Conservation (phyloP, 2,797 vertebrate species). For the Alcedo quadribrachys region DNA sequence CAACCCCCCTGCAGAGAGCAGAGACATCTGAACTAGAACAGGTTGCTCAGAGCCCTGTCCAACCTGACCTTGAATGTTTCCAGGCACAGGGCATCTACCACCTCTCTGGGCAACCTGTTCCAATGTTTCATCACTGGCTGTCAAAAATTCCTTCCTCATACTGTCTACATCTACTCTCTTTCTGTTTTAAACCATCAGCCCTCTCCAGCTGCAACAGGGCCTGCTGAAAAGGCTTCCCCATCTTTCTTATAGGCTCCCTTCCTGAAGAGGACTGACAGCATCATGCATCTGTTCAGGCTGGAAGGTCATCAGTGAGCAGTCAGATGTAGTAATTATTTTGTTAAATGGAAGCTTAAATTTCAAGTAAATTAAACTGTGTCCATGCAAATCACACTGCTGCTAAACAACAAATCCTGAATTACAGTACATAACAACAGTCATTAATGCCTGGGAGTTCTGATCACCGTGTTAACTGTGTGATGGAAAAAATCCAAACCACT, state of each 20-base stretch:
- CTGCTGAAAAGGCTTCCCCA: background rate
- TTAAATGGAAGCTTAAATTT: background rate
- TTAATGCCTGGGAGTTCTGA: background rate
- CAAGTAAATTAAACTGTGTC: background rate
- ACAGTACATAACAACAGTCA: background rate
- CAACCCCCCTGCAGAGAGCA: background rate
- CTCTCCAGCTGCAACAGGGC: background rate
- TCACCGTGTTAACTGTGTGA: background rate
- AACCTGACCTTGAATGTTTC: background rate
- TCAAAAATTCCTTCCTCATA: background rate
- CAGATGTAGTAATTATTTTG: background rate
- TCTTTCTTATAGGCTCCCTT: background rate
- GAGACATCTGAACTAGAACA: background rate
- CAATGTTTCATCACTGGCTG: background rate
- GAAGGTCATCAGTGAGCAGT: background rate
- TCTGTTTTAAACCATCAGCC: background rate
- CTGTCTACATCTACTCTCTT: background rate
- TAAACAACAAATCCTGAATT: background rate
- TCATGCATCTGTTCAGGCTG: background rate
- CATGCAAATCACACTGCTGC: background rate
- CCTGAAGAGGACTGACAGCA: background rate
- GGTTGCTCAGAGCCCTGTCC: background rate
- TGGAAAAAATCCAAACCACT: background rate
- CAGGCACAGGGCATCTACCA: background rate
- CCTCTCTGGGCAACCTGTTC: background rate